These are phyloP conservation scores for Podilymbus podiceps DNA, from an alignment of 2,113 vertebrate species.

Conservation along the genomic window DNA sequence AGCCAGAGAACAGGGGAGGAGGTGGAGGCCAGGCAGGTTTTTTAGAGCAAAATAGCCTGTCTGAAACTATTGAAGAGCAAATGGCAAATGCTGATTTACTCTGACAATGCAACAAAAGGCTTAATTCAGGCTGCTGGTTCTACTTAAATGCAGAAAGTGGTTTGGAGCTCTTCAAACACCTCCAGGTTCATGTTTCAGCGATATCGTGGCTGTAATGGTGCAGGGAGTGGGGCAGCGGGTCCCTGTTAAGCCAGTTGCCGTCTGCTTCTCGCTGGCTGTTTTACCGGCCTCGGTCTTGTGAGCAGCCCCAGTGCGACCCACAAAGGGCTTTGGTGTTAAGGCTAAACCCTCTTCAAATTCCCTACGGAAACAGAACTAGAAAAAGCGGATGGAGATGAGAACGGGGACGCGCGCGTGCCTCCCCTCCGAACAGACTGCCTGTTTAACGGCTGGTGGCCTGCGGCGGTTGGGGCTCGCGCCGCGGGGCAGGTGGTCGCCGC, in stretches of 20 bases:
- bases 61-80: background rate
- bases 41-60: background rate
- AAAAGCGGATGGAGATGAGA: background rate
- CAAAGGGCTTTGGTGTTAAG: background rate
- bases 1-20: background rate
- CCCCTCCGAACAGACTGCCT: background rate
- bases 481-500: accelerated
- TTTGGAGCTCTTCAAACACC: background rate
- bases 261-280: background rate
- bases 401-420: accelerated
- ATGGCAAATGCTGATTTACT: background rate
- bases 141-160: background rate
- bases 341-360: background rate
- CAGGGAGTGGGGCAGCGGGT: background rate
- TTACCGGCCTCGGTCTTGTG: accelerated
- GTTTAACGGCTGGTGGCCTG: background rate
- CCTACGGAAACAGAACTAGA: background rate
- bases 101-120: slow-evolving; percentile 18
- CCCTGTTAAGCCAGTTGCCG: accelerated
- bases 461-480: accelerated
- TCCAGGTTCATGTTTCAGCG: accelerated
- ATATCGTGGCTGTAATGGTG: accelerated
- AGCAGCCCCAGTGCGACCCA: background rate
- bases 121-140: background rate
- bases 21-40: background rate